Evolutionary conservation across 1,140 invertebrate genomes (phyloP).

Genomic region (Triops cancriformis): DNA sequence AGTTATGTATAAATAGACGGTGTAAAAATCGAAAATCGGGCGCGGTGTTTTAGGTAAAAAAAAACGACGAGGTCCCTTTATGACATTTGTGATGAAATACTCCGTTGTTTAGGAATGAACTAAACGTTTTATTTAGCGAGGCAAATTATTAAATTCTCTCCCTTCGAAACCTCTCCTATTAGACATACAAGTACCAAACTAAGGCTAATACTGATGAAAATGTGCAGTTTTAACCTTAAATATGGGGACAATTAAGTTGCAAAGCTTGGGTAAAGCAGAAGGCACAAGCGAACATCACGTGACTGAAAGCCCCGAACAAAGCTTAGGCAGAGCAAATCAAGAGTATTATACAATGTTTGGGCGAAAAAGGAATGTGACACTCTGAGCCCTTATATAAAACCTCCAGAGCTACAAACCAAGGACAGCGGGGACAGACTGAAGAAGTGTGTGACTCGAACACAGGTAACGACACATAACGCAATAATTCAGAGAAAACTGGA

Average conservation of each 20-base stretch:
- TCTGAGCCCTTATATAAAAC: background rate
- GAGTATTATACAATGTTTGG: conserved; percentile 10
- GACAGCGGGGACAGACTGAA: conserved; percentile 1
- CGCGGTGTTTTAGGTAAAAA: too few species aligned
- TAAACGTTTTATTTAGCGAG: conserved; percentile 16
- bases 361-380: background rate
- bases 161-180: background rate
- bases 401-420: background rate
- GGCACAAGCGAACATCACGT: conserved; percentile 12
- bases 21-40: too few species aligned
- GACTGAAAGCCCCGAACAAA: conserved; percentile 12
- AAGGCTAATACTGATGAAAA: conserved; percentile 14
- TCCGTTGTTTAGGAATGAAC: conserved; percentile 11
- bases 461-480: conserved; percentile 9
- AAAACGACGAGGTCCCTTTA: too few species aligned
- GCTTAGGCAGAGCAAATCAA: conserved; percentile 4
- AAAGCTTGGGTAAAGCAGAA: conserved; percentile 7
- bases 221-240: conserved; percentile 11
- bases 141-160: conserved; percentile 12
- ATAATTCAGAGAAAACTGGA: background rate
- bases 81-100: too few species aligned
- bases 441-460: background rate
- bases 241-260: conserved; percentile 9
- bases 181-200: conserved; percentile 11
- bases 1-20: too few species aligned